Percentiles rank a stretch among this genome's conserved stretches.
phyloP scores from a whole-genome alignment of 2,113 vertebrate species.

The Thermophis baileyi region DNA sequence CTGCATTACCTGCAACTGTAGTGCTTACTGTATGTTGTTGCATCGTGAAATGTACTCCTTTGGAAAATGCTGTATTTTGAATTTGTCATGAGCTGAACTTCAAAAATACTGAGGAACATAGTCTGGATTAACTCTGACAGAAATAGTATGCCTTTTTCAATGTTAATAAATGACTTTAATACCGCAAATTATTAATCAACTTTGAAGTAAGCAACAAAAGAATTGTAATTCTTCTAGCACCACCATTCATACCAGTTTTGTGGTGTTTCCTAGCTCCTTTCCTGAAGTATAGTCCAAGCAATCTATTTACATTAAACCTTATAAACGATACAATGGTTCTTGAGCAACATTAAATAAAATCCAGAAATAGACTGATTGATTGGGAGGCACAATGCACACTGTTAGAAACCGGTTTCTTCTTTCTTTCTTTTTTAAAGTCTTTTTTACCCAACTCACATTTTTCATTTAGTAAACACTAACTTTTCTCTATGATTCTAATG shows the following conservation, averaged over 20 bases:
- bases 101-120: neutral
- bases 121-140: neutral
- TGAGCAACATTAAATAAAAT: neutral
- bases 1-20: neutral
- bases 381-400: neutral
- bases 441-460: neutral
- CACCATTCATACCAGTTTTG: neutral
- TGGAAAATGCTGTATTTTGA: neutral
- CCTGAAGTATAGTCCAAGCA: neutral
- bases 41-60: neutral
- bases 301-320: neutral
- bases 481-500: slow-evolving; percentile 21
- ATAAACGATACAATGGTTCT: neutral
- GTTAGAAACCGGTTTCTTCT: neutral
- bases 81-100: neutral
- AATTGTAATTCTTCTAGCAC: neutral
- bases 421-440: neutral
- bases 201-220: neutral
- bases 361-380: neutral
- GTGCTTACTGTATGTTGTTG: neutral
- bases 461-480: slow-evolving; percentile 10
- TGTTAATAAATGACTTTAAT: neutral
- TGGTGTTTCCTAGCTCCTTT: neutral
- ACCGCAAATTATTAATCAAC: neutral
- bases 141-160: neutral